Evolutionary conservation across 2,797 vertebrate species (phyloP).

Genomic region (Huso huso): DNA sequence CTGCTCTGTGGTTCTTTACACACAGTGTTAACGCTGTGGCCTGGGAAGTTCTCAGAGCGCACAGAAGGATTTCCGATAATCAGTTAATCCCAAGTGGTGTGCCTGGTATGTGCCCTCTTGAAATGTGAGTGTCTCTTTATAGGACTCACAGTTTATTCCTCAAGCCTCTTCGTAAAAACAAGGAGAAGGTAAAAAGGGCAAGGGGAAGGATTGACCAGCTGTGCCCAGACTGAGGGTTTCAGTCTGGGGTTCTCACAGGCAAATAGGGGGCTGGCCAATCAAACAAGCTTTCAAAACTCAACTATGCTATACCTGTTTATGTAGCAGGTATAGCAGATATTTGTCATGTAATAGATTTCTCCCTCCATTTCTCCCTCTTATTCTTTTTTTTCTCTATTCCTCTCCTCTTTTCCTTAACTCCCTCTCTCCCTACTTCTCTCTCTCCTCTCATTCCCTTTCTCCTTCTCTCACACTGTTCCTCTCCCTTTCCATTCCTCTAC

Average conservation of each 20-base stretch:
- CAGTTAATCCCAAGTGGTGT: slow-evolving; percentile 28
- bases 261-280: too few species aligned
- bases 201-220: slow-evolving; percentile 10
- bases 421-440: not conserved
- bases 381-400: slow-evolving; percentile 19
- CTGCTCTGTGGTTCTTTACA: slow-evolving; percentile 4
- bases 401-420: slow-evolving; percentile 31
- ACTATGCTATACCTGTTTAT: too few species aligned
- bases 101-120: slow-evolving; percentile 31
- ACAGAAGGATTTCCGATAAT: slow-evolving; percentile 29
- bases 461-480: slow-evolving; percentile 15
- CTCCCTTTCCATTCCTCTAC: not conserved
- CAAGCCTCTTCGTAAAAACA: slow-evolving; percentile 23
- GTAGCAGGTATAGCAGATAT: not conserved
- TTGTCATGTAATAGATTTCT: not conserved
- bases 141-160: slow-evolving; percentile 25
- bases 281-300: too few species aligned
- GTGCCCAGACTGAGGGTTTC: not conserved
- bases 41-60: slow-evolving; percentile 32
- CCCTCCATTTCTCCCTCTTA: too few species aligned
- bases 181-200: slow-evolving; percentile 13
- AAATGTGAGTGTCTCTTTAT: slow-evolving; percentile 28
- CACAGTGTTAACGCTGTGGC: slow-evolving; percentile 17
- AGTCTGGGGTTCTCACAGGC: too few species aligned
- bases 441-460: not conserved